Percentiles rank a stretch among this genome's conserved stretches.
Conservation (phyloP, 1,140 invertebrate species). For the Sesamia nonagrioides region DNA sequence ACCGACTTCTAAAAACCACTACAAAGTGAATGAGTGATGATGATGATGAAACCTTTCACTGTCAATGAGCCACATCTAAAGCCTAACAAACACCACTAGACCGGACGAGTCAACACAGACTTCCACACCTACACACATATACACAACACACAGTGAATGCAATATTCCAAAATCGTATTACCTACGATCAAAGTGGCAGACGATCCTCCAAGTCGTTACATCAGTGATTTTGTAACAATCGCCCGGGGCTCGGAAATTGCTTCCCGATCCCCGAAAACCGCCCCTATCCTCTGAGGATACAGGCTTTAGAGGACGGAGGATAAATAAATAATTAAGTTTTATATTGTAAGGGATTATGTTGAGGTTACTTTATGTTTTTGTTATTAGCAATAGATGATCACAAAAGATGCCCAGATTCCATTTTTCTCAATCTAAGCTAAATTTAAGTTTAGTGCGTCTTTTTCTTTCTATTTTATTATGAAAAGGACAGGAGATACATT, state of each 20-base stretch:
- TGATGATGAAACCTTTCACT: no score
- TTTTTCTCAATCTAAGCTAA: no score
- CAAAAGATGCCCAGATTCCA: no score
- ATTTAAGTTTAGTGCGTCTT: no score
- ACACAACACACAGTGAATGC: slow-evolving; percentile 2
- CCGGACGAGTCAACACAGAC: no score
- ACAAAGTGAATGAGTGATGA: no score
- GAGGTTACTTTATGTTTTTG: background rate
- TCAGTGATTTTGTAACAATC: slow-evolving; percentile 47
- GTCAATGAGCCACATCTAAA: no score
- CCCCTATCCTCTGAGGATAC: slow-evolving; percentile 3
- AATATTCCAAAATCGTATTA: slow-evolving; percentile 42
- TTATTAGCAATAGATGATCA: background rate
- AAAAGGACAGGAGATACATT: no score
- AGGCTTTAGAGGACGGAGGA: background rate
- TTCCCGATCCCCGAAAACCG: slow-evolving; percentile 46
- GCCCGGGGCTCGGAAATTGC: slow-evolving; percentile 61
- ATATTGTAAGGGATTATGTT: background rate
- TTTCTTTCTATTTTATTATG: no score
- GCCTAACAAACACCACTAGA: no score
- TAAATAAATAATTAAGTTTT: slow-evolving; percentile 22
- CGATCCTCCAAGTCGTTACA: slow-evolving; percentile 34
- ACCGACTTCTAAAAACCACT: no score
- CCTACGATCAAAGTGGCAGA: slow-evolving; percentile 38
- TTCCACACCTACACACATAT: background rate